Evolutionary conservation across 2,888 invertebrate genomes (phyloP).

Genomic region (Drosophila nr. perissopoda): DNA sequence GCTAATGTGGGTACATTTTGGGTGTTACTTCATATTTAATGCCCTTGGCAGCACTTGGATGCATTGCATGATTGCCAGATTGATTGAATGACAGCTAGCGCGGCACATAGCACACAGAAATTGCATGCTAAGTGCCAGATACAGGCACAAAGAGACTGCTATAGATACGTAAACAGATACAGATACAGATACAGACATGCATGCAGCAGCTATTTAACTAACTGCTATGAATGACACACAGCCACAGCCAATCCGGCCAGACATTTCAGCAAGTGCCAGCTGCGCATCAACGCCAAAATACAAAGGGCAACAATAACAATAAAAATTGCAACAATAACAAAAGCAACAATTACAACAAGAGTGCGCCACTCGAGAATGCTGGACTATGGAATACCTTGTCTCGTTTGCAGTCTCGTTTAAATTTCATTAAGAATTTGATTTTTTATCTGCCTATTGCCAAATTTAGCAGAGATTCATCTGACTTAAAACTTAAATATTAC

Average conservation of each 20-base stretch:
- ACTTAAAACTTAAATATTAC: neutral
- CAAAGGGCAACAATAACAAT: slow-evolving; percentile 54
- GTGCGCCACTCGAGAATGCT: slow-evolving; percentile 1
- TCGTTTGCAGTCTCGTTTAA: neutral
- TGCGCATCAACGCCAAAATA: slow-evolving; percentile 79
- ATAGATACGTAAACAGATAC: slow-evolving; percentile 11
- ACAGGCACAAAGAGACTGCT: slow-evolving; percentile 36
- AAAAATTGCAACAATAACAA: slow-evolving; percentile 21
- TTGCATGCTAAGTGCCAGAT: slow-evolving; percentile 74
- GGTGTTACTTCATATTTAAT: slow-evolving; percentile 40
- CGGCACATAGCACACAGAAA: slow-evolving; percentile 37
- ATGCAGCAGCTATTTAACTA: slow-evolving; percentile 68
- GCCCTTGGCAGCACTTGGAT: slow-evolving; percentile 40
- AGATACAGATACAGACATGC: slow-evolving; percentile 6
- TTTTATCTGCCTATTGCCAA: neutral
- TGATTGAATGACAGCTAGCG: slow-evolving; percentile 74
- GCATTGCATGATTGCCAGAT: slow-evolving; percentile 62
- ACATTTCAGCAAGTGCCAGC: slow-evolving; percentile 78
- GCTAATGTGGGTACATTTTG: slow-evolving; percentile 19
- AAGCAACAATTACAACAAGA: slow-evolving; percentile 20
- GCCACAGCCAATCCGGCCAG: slow-evolving; percentile 67
- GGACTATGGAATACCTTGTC: slow-evolving; percentile 25
- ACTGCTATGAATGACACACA: slow-evolving; percentile 65
- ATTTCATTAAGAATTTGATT: neutral
- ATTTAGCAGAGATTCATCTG: neutral